Conservation (phyloP, 2,113 vertebrate species). For the Gobius niger region DNA sequence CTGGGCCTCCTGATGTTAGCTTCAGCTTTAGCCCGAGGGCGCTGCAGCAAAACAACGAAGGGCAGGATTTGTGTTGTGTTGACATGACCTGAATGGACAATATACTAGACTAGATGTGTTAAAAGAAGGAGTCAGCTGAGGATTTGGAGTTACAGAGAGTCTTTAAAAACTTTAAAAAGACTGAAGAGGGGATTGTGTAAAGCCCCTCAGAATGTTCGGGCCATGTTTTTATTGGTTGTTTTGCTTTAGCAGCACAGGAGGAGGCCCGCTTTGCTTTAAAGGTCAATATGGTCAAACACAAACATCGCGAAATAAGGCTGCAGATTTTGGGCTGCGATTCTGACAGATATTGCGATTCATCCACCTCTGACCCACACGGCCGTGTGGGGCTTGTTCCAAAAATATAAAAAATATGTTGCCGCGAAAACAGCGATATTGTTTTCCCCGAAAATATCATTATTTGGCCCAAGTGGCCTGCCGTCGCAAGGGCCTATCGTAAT, state of each 20-base stretch:
- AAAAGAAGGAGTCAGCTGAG: background rate
- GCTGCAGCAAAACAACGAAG: background rate
- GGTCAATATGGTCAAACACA: background rate
- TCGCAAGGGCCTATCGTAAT: too few relatives aligned
- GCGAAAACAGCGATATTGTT: too few relatives aligned
- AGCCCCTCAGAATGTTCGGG: background rate
- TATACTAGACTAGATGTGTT: background rate
- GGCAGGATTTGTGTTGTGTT: slow-evolving; percentile 26
- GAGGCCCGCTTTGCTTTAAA: background rate
- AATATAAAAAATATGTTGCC: too few relatives aligned
- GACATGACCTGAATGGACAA: background rate
- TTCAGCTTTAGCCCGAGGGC: background rate
- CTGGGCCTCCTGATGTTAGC: background rate
- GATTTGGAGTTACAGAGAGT: background rate
- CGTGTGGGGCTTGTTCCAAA: too few relatives aligned
- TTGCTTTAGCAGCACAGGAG: background rate
- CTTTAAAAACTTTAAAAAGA: background rate
- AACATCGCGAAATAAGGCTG: too few relatives aligned
- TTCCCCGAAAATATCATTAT: too few relatives aligned
- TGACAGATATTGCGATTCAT: too few relatives aligned
- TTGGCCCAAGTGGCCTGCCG: too few relatives aligned
- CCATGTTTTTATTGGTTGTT: background rate
- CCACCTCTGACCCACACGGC: too few relatives aligned
- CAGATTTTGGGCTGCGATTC: too few relatives aligned
- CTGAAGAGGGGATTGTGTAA: background rate